A percentile compares a stretch with the other conserved stretches of the same genome.
These are phyloP conservation scores for Neodiprion fabricii DNA, from an alignment of 1,140 invertebrate genomes.

Conservation along the genomic window DNA sequence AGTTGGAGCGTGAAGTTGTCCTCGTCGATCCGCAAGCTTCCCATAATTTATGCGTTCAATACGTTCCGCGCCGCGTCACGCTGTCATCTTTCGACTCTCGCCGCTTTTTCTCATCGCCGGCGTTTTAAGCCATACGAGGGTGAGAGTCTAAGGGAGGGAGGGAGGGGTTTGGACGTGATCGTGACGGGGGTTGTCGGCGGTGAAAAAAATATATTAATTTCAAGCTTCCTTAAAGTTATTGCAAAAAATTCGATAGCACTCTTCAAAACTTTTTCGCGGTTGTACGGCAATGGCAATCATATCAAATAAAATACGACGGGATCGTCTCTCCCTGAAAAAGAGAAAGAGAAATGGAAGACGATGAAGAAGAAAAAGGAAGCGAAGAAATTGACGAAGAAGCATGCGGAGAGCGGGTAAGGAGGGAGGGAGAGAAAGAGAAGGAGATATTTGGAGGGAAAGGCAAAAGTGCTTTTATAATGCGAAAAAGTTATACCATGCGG, in stretches of 20 bases:
- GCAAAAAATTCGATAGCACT: conserved; percentile 32
- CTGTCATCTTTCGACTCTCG: conserved; percentile 15
- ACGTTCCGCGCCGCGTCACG: conserved; percentile 30
- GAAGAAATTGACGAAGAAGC: no score
- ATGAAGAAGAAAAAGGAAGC: no score
- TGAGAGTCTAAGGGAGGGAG: no score
- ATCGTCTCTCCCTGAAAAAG: conserved; percentile 24
- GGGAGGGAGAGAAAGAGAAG: no score
- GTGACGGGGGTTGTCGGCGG: background rate
- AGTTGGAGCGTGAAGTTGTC: no score
- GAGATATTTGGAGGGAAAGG: no score
- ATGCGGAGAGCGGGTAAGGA: no score
- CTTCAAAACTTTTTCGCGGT: conserved; percentile 27
- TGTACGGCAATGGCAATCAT: conserved; percentile 43
- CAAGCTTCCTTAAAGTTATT: conserved; percentile 38
- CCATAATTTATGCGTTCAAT: conserved; percentile 53
- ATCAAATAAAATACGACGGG: conserved; percentile 27
- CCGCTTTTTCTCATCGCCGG: conserved; percentile 12
- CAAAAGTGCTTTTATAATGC: no score
- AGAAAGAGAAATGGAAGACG: background rate
- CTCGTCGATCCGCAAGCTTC: conserved; percentile 6
- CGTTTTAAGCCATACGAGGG: conserved; percentile 12
- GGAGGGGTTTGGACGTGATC: no score
- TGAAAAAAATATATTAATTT: conserved; percentile 49
- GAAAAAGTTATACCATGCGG: no score